phyloP scores from a whole-genome alignment of 2,888 invertebrate species.

The Dasypogon diadema region DNA sequence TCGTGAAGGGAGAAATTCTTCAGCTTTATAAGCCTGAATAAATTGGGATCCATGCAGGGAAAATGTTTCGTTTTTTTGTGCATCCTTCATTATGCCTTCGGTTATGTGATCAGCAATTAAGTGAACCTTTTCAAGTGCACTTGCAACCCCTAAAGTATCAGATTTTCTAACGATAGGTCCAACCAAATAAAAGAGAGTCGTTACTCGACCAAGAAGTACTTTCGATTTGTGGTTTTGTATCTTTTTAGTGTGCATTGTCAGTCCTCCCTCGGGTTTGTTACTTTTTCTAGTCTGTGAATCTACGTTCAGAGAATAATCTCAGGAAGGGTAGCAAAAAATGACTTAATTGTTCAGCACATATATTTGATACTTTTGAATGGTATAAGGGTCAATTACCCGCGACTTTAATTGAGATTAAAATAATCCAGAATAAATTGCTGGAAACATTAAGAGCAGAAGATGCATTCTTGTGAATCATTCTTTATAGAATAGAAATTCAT shows the following conservation, averaged over 20 bases:
- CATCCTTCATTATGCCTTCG: neutral
- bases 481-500: neutral
- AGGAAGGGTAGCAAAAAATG: neutral
- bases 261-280: constrained; percentile 6
- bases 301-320: too few relatives aligned
- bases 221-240: constrained; percentile 31
- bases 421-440: neutral
- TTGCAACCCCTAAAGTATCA: constrained; percentile 44
- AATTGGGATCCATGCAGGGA: neutral
- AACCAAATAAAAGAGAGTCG: constrained; percentile 19
- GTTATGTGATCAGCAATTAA: constrained; percentile 51
- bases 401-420: constrained; percentile 24
- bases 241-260: constrained; percentile 6
- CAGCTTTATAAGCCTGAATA: neutral
- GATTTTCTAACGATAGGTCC: constrained; percentile 30
- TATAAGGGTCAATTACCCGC: constrained; percentile 11
- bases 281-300: constrained; percentile 21
- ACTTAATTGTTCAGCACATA: constrained; percentile 8
- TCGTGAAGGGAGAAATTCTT: neutral
- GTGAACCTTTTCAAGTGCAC: constrained; percentile 55
- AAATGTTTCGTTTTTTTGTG: neutral
- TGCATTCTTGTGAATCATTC: neutral
- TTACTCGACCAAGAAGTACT: neutral
- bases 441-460: neutral
- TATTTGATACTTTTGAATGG: constrained; percentile 32